Evolutionary conservation across 2,888 invertebrate species (phyloP).

Genomic region (Plutella xylostella): DNA sequence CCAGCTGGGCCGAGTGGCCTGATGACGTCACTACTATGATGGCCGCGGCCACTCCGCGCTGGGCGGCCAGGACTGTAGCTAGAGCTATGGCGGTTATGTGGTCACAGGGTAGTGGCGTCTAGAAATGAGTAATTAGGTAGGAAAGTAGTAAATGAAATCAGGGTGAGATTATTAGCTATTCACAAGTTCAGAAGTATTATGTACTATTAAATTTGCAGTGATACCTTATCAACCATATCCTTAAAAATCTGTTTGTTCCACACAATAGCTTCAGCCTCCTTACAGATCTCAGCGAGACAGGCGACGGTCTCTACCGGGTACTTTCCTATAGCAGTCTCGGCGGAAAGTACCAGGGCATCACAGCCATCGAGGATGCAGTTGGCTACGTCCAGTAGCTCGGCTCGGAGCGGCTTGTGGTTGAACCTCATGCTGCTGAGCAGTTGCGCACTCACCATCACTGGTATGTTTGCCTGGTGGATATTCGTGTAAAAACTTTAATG

Average conservation of each 20-base stretch:
- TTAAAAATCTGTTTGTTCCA: conserved; percentile 64
- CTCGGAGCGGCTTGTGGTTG: conserved; percentile 49
- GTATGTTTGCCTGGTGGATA: conserved; percentile 51
- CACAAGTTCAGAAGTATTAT: too few species aligned
- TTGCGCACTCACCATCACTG: conserved; percentile 41
- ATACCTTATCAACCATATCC: conserved; percentile 45
- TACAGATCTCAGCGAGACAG: conserved; percentile 60
- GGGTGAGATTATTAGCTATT: too few species aligned
- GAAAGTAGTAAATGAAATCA: too few species aligned
- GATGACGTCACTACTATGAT: conserved; percentile 76
- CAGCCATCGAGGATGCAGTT: conserved; percentile 81
- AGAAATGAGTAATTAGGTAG: conserved; percentile 9
- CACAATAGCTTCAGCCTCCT: conserved; percentile 78
- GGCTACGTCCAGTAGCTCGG: conserved; percentile 77
- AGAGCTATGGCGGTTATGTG: conserved; percentile 77
- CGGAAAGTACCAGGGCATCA: conserved; percentile 76
- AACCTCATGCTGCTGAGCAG: conserved; percentile 45
- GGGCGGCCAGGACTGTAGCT: conserved; percentile 79
- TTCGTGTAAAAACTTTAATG: conserved; percentile 9
- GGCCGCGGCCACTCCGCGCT: conserved; percentile 75
- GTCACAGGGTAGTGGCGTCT: conserved; percentile 69
- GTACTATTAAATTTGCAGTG: too few species aligned
- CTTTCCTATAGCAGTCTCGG: conserved; percentile 76
- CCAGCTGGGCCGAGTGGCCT: conserved; percentile 71
- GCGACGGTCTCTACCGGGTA: conserved; percentile 66